These are phyloP conservation scores for Hemibagrus guttatus DNA, from an alignment of 2,797 vertebrate species.

Conservation along the genomic window DNA sequence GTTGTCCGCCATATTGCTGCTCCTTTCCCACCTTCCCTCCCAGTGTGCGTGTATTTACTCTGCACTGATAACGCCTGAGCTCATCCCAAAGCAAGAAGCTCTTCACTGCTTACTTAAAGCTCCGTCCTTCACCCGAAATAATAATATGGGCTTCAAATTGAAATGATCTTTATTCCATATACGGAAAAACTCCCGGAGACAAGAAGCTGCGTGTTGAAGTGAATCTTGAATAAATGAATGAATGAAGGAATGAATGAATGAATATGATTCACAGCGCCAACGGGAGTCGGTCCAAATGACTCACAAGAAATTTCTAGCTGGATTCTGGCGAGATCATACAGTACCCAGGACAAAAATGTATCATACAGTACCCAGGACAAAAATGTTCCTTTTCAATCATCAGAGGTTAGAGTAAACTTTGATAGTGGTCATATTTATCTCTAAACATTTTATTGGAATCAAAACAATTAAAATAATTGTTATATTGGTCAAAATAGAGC, in stretches of 20 bases:
- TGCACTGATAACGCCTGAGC: slow-evolving; percentile 66
- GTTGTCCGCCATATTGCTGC: slow-evolving; percentile 98
- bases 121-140: neutral
- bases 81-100: neutral
- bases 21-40: slow-evolving; percentile 77
- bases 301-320: neutral
- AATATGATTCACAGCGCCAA: slow-evolving; percentile 26
- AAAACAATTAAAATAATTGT: neutral
- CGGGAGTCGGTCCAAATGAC: slow-evolving; percentile 21
- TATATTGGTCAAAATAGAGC: neutral
- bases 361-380: too few relatives aligned
- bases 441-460: neutral
- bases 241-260: slow-evolving; percentile 23
- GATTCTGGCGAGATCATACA: slow-evolving; percentile 8
- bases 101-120: neutral
- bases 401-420: neutral
- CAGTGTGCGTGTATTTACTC: slow-evolving; percentile 74
- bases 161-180: neutral
- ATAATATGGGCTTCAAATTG: neutral
- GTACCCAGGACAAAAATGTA: neutral
- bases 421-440: neutral
- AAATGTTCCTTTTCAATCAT: neutral
- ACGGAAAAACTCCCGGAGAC: too few relatives aligned
- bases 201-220: neutral
- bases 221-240: slow-evolving; percentile 19